A percentile compares a stretch with the other conserved stretches of the same genome.
Conservation (phyloP, 2,113 vertebrate species). For the Gymnocephalus cernua region DNA sequence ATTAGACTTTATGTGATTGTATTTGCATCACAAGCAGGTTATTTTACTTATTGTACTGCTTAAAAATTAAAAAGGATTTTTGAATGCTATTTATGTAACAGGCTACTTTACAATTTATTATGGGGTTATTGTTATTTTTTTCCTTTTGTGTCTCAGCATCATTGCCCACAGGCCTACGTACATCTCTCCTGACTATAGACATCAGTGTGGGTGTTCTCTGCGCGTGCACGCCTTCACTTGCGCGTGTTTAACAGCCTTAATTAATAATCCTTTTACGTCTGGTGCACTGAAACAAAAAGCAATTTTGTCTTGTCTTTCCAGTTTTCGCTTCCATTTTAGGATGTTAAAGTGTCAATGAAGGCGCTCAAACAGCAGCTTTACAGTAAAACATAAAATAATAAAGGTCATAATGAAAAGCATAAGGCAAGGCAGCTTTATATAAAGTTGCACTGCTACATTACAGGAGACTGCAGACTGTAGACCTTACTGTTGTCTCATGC, state of each 20-base stretch:
- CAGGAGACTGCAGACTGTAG: conserved; percentile 3
- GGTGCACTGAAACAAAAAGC: background rate
- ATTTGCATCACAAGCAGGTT: background rate
- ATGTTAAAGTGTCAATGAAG: background rate
- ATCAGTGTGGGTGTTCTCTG: conserved; percentile 69
- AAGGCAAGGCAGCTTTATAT: too few relatives aligned
- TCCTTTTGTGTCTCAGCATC: conserved; percentile 12
- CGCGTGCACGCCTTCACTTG: conserved; percentile 29
- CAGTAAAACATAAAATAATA: background rate
- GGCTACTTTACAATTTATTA: background rate
- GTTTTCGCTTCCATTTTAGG: background rate
- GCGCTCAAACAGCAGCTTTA: background rate
- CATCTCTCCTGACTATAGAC: conserved; percentile 39
- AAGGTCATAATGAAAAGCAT: background rate
- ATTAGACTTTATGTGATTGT: background rate
- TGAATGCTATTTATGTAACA: background rate
- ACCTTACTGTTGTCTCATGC: background rate
- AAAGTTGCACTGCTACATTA: conserved; percentile 5
- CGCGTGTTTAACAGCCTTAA: conserved; percentile 25
- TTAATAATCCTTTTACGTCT: conserved; percentile 27
- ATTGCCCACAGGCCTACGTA: conserved; percentile 57
- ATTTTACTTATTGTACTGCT: background rate
- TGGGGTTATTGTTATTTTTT: background rate
- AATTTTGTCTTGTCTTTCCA: background rate
- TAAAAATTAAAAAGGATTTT: background rate